A percentile compares a stretch with the other conserved stretches of the same genome.
Conservation (phyloP, 1,140 invertebrate species). For the Ditylenchus dipsaci region DNA sequence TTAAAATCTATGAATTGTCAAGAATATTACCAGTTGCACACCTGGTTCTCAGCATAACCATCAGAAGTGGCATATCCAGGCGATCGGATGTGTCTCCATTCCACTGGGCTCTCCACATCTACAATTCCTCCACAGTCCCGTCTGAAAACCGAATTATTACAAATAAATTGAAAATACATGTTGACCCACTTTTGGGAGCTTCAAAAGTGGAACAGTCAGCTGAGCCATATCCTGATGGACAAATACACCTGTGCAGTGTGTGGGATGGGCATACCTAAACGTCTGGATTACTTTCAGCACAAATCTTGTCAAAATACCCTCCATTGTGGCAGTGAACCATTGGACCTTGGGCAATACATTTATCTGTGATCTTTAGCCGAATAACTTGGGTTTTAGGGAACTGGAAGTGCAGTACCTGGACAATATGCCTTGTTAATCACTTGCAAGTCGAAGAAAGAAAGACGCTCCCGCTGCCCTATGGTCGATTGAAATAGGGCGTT, state of each 20-base stretch:
- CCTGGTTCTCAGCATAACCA: constrained; percentile 47
- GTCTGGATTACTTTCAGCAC: constrained; percentile 27
- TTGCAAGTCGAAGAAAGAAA: constrained; percentile 48
- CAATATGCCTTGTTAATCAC: constrained; percentile 56
- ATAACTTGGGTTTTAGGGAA: constrained; percentile 1
- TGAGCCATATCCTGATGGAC: constrained; percentile 56
- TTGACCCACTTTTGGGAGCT: constrained; percentile 46
- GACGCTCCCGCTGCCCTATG: constrained; percentile 52
- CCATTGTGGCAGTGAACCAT: constrained; percentile 39
- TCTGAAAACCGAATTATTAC: constrained; percentile 34
- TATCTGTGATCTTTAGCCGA: constrained; percentile 43
- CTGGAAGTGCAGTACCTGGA: constrained; percentile 33
- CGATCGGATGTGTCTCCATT: constrained; percentile 44
- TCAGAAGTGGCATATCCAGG: constrained; percentile 43
- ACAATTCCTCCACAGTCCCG: constrained; percentile 51
- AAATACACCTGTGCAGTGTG: constrained; percentile 49
- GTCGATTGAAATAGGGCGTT: constrained; percentile 48
- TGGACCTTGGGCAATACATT: constrained; percentile 29
- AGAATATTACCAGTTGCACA: constrained; percentile 42
- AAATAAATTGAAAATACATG: background rate
- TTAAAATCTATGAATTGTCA: background rate
- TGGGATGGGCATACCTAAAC: constrained; percentile 36
- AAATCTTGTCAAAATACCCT: constrained; percentile 54
- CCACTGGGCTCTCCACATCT: constrained; percentile 2
- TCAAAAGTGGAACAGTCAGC: constrained; percentile 45